Evolutionary conservation across 37 sponge, comb jelly and placozoan genomes (phyloP).

Genomic region (Mnemiopsis leidyi): DNA sequence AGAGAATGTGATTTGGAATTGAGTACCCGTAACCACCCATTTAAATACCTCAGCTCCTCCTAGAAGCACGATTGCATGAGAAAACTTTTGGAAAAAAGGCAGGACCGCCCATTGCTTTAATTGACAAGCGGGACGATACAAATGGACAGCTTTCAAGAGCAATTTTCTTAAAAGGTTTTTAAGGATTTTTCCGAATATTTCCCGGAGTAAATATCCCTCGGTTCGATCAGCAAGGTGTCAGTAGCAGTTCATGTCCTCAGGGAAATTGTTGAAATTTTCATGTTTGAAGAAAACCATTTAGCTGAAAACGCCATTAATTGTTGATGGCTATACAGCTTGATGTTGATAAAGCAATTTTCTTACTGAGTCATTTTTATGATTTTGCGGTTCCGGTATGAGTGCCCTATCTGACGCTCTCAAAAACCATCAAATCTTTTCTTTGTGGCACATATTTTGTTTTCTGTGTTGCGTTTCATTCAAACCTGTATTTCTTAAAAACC

Average conservation of each 20-base stretch:
- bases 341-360: too few relatives aligned
- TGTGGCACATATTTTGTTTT: too few relatives aligned
- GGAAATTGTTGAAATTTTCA: not conserved
- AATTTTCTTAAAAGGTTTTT: conserved; percentile 63
- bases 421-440: too few relatives aligned
- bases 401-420: too few relatives aligned
- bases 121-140: not conserved
- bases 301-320: not conserved
- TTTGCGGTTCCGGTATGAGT: too few relatives aligned
- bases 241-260: not conserved
- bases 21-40: not conserved
- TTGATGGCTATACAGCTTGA: too few relatives aligned
- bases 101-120: not conserved
- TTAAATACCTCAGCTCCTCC: not conserved
- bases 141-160: conserved; percentile 12
- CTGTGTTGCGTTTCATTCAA: too few relatives aligned
- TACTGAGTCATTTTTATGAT: too few relatives aligned
- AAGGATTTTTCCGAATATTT: conserved; percentile 4
- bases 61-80: not conserved
- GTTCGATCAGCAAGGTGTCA: not conserved
- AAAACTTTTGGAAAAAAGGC: not conserved
- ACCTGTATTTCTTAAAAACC: too few relatives aligned
- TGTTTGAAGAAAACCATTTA: not conserved
- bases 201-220: not conserved
- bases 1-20: not conserved